phyloP scores from a whole-genome alignment of 2,888 invertebrate genomes.

The Plusia festucae region DNA sequence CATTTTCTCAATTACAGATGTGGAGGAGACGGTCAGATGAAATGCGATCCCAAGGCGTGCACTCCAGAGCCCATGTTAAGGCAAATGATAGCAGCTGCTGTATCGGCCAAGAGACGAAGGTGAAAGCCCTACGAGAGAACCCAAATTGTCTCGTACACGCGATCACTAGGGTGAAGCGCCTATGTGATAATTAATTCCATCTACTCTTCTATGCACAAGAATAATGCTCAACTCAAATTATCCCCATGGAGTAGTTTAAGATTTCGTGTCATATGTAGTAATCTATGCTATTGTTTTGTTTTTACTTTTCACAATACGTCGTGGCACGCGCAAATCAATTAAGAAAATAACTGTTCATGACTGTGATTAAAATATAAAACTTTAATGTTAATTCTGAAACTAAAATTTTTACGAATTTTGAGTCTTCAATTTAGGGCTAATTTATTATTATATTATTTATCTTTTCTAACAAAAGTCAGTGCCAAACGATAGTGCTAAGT shows the following conservation, averaged over 20 bases:
- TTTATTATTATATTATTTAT: constrained; percentile 73
- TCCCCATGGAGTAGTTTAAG: constrained; percentile 86
- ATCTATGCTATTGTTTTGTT: constrained; percentile 76
- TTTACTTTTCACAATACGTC: constrained; percentile 79
- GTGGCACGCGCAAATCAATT: constrained; percentile 83
- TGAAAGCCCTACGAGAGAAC: constrained; percentile 82
- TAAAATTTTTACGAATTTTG: constrained; percentile 72
- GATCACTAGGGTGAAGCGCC: constrained; percentile 78
- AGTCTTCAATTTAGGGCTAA: constrained; percentile 78
- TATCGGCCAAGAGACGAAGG: constrained; percentile 92
- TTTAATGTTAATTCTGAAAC: constrained; percentile 76
- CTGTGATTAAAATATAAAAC: constrained; percentile 86
- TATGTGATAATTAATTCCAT: constrained; percentile 82
- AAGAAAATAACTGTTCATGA: constrained; percentile 80
- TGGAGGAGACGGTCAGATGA: constrained; percentile 97
- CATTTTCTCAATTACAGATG: constrained; percentile 90
- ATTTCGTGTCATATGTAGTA: constrained; percentile 88
- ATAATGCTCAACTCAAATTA: constrained; percentile 89
- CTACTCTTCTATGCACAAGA: constrained; percentile 86
- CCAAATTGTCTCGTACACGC: constrained; percentile 68
- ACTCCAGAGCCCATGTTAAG: constrained; percentile 96
- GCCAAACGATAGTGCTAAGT: constrained; percentile 89
- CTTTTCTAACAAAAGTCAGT: constrained; percentile 81
- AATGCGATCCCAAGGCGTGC: constrained; percentile 97
- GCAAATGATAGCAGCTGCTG: constrained; percentile 96